Conservation (phyloP, 2,113 vertebrate genomes). For the Limanda limanda region DNA sequence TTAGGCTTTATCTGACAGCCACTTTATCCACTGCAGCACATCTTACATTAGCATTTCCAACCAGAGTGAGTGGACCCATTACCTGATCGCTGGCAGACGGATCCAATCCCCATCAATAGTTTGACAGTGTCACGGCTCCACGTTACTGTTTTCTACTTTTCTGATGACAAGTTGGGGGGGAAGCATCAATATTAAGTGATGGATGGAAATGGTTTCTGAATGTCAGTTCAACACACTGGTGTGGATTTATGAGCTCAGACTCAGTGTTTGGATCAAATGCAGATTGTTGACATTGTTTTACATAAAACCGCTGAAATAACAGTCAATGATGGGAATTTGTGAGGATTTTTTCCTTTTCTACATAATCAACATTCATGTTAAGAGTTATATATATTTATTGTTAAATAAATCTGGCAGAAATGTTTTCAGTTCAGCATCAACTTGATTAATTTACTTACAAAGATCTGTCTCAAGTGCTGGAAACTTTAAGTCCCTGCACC, state of each 20-base stretch:
- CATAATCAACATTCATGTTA: no score
- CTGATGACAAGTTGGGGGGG: slow-evolving; percentile 23
- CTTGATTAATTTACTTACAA: no score
- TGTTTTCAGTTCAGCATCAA: no score
- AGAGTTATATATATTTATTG: no score
- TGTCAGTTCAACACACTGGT: slow-evolving; percentile 25
- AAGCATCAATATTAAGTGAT: slow-evolving; percentile 9
- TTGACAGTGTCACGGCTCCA: slow-evolving; percentile 37
- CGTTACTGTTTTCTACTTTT: slow-evolving; percentile 38
- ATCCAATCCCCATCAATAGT: slow-evolving; percentile 48
- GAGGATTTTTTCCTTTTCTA: no score
- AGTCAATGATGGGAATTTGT: no score
- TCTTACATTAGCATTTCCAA: slow-evolving; percentile 11
- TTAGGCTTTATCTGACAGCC: no score
- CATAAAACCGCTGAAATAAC: not conserved
- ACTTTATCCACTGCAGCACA: no score
- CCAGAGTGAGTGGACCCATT: slow-evolving; percentile 46
- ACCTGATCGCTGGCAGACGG: slow-evolving; percentile 64
- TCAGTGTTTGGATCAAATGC: no score
- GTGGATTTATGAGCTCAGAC: not conserved
- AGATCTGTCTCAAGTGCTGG: no score
- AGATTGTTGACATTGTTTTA: not conserved
- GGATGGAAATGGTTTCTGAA: slow-evolving; percentile 32
- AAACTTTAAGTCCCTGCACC: no score
- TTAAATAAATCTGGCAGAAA: no score